These are phyloP conservation scores for Lucilia sericata DNA, from an alignment of 1,140 invertebrate species.

Conservation along the genomic window DNA sequence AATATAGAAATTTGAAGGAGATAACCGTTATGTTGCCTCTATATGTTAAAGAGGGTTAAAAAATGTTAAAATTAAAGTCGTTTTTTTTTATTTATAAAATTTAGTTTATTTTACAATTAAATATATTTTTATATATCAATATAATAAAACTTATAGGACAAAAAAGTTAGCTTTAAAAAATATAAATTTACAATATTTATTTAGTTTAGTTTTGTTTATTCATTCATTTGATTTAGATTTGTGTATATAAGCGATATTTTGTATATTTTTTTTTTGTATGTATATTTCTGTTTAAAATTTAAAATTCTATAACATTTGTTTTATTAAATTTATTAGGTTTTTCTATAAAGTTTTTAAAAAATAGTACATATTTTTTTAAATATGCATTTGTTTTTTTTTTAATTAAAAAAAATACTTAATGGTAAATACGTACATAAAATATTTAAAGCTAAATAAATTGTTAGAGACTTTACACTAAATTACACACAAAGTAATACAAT, in stretches of 20 bases:
- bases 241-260: conserved; percentile 18
- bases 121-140: conserved; percentile 6
- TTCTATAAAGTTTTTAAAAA: no score
- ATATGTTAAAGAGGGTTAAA: no score
- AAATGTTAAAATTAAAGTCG: not conserved
- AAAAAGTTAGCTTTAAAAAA: not conserved
- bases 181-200: conserved; percentile 10
- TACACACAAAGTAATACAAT: conserved; percentile 15
- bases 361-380: no score
- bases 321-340: not conserved
- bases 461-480: conserved; percentile 5
- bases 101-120: conserved; percentile 14
- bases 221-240: not conserved
- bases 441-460: conserved; percentile 32
- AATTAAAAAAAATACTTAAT: conserved; percentile 35
- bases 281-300: conserved; percentile 22
- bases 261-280: not conserved
- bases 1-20: no score
- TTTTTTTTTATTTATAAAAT: conserved; percentile 16
- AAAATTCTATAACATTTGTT: not conserved
- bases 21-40: no score
- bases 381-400: not conserved
- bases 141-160: conserved; percentile 34
- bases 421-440: conserved; percentile 31
- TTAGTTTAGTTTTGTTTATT: not conserved